These are phyloP conservation scores for Morpho deidamia DNA, from an alignment of 2,888 invertebrate genomes.

Conservation along the genomic window DNA sequence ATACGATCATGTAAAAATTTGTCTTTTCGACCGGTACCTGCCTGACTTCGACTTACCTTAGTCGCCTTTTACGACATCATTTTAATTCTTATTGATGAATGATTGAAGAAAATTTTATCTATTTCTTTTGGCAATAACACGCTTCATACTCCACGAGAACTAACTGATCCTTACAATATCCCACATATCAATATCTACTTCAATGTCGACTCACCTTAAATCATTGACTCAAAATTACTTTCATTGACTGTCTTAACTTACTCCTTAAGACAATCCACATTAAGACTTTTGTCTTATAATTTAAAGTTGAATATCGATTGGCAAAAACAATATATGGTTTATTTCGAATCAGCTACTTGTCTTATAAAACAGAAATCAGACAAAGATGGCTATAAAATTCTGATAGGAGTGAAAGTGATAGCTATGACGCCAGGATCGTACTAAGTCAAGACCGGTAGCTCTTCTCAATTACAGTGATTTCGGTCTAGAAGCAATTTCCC, in stretches of 20 bases:
- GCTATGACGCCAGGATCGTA: constrained; percentile 47
- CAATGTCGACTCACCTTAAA: constrained; percentile 25
- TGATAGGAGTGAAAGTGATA: constrained; percentile 44
- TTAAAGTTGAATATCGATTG: constrained; percentile 11
- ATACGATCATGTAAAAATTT: too few species aligned
- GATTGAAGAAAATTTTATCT: too few species aligned
- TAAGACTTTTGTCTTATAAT: neutral
- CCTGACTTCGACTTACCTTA: too few species aligned
- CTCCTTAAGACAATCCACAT: neutral
- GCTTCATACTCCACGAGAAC: neutral
- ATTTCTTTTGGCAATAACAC: too few species aligned
- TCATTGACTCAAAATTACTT: constrained; percentile 28
- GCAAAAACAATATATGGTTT: neutral
- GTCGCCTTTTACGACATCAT: too few species aligned
- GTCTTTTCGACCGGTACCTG: too few species aligned
- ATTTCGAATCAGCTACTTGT: constrained; percentile 13
- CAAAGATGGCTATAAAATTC: constrained; percentile 31
- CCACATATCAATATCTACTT: constrained; percentile 7
- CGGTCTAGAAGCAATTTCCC: constrained; percentile 55
- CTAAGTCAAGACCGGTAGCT: constrained; percentile 66
- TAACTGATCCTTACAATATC: neutral
- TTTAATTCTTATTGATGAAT: too few species aligned
- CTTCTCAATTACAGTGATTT: constrained; percentile 62
- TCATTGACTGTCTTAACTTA: constrained; percentile 17
- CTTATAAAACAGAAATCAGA: constrained; percentile 29